A percentile compares a stretch with the other conserved stretches of the same genome.
phyloP scores from a whole-genome alignment of 2,113 vertebrate genomes.

The Dasyprocta punctata region DNA sequence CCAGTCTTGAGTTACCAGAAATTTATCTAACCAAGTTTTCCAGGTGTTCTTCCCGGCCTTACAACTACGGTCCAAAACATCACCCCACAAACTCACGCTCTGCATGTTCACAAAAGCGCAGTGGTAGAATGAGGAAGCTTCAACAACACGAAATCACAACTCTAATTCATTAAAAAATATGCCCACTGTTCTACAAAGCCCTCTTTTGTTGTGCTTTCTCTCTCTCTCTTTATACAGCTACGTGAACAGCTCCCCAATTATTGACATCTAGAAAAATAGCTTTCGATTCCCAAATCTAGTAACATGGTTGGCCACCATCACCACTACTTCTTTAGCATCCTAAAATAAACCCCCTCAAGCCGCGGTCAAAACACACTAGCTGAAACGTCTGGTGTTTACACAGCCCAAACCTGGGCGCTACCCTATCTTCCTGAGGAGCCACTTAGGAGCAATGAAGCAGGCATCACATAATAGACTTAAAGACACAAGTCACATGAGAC shows the following conservation, averaged over 20 bases:
- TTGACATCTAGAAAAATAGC: constrained; percentile 23
- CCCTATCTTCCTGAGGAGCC: constrained; percentile 34
- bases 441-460: not conserved
- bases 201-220: not conserved
- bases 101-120: constrained; percentile 65
- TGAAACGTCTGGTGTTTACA: constrained; percentile 45
- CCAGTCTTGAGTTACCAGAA: not conserved
- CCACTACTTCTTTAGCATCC: constrained; percentile 47
- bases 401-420: not conserved
- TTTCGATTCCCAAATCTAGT: constrained; percentile 17
- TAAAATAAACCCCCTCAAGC: constrained; percentile 51
- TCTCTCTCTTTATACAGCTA: not conserved
- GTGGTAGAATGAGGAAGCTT: constrained; percentile 72
- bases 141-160: constrained; percentile 58
- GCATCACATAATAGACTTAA: constrained; percentile 22
- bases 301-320: not conserved
- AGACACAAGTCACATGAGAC: constrained; percentile 20
- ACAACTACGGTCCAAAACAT: constrained; percentile 35
- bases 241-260: constrained; percentile 19
- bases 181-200: constrained; percentile 20
- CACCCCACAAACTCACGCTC: not conserved
- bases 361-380: constrained; percentile 48
- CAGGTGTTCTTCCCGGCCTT: constrained; percentile 1
- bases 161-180: constrained; percentile 13
- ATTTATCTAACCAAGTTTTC: constrained; percentile 40